These are phyloP conservation scores for Clytia hemisphaerica DNA, from an alignment of 30 jellyfish, hydroid and myxozoan genomes.

Conservation along the genomic window DNA sequence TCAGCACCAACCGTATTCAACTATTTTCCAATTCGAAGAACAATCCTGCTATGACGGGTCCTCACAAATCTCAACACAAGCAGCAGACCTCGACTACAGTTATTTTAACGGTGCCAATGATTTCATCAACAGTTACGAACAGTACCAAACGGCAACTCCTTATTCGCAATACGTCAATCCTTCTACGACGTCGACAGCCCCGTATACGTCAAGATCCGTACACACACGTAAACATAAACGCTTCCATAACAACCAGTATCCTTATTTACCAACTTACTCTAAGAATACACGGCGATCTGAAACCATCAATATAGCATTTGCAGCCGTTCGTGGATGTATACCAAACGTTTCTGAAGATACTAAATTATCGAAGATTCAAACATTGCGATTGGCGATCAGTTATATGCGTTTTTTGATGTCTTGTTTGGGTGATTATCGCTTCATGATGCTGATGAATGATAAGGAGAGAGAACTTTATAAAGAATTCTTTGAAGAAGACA, in stretches of 20 bases:
- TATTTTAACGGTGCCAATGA: no score
- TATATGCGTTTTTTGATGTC: slow-evolving; percentile 68
- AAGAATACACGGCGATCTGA: slow-evolving; percentile 61
- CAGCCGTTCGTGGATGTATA: slow-evolving; percentile 69
- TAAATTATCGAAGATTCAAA: slow-evolving; percentile 63
- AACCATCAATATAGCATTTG: slow-evolving; percentile 62
- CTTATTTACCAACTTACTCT: slow-evolving; percentile 44
- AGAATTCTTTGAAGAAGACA: background rate
- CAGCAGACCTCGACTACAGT: no score
- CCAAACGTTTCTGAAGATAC: slow-evolving; percentile 80
- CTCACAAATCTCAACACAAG: no score
- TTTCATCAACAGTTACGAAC: no score
- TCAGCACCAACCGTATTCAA: no score
- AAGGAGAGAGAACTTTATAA: background rate
- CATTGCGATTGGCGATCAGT: slow-evolving; percentile 69
- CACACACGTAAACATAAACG: background rate
- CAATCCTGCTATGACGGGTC: no score
- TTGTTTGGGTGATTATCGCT: slow-evolving; percentile 42
- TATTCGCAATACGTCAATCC: no score
- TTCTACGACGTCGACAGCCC: no score
- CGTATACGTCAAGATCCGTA: no score
- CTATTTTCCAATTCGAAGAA: no score
- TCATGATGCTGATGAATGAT: background rate
- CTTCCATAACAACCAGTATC: background rate
- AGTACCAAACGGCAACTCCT: no score